phyloP scores from a whole-genome alignment of 2,888 invertebrate genomes.

The Marasmarcha lunaedactyla region DNA sequence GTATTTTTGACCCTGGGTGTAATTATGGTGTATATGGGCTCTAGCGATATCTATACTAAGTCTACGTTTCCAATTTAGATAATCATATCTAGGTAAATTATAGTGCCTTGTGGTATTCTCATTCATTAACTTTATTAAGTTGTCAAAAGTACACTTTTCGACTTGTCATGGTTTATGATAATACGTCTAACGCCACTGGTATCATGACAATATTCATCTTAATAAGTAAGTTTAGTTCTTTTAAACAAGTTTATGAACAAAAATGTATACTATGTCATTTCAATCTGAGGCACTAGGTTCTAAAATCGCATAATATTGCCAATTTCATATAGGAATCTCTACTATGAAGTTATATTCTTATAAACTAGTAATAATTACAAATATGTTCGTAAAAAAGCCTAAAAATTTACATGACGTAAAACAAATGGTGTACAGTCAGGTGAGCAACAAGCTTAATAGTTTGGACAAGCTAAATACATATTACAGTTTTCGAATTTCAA shows the following conservation, averaged over 20 bases:
- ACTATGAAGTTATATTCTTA: constrained; percentile 33
- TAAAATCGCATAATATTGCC: constrained; percentile 10
- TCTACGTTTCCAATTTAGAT: constrained; percentile 27
- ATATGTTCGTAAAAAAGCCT: constrained; percentile 59
- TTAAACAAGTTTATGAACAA: too few relatives aligned
- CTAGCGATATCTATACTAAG: constrained; percentile 63
- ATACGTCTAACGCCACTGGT: too few relatives aligned
- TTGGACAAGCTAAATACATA: neutral
- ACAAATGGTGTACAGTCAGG: neutral
- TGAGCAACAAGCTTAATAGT: too few relatives aligned
- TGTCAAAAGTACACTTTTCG: too few relatives aligned
- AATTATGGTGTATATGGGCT: constrained; percentile 29
- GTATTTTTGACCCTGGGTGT: neutral
- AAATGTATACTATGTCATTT: too few relatives aligned
- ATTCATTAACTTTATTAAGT: too few relatives aligned
- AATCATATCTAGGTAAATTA: constrained; percentile 18
- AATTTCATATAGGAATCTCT: constrained; percentile 23
- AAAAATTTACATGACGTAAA: constrained; percentile 9
- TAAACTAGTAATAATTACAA: constrained; percentile 35
- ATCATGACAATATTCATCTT: too few relatives aligned
- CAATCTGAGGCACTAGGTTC: too few relatives aligned
- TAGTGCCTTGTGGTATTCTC: too few relatives aligned
- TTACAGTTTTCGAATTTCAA: neutral
- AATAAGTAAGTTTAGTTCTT: too few relatives aligned
- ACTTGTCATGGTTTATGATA: too few relatives aligned